Evolutionary conservation across 2,888 invertebrate species (phyloP).

Genomic region (Plemyria rubiginata): DNA sequence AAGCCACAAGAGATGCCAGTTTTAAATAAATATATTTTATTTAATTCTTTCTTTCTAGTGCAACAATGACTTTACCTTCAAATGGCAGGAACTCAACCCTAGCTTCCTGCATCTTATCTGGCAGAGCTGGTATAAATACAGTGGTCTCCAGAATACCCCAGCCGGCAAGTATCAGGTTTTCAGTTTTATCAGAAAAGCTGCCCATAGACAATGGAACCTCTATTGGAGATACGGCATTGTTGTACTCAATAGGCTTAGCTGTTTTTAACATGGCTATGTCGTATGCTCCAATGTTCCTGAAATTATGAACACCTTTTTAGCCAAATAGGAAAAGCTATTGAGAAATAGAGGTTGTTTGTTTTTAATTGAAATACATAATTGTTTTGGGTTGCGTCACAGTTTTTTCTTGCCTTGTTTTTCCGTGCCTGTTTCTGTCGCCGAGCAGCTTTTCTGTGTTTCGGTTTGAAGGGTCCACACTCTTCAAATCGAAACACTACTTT

Average conservation of each 20-base stretch:
- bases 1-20: not conserved
- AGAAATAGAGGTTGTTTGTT: not conserved
- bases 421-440: too few relatives aligned
- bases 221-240: constrained; percentile 71
- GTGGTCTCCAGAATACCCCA: constrained; percentile 80
- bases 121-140: constrained; percentile 65
- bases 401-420: too few relatives aligned
- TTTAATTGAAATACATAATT: too few relatives aligned
- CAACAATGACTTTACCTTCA: constrained; percentile 53
- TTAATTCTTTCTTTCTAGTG: too few relatives aligned
- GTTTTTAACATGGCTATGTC: constrained; percentile 83
- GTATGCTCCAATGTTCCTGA: constrained; percentile 74
- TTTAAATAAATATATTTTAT: too few relatives aligned
- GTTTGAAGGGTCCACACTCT: too few relatives aligned
- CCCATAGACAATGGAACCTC: constrained; percentile 58
- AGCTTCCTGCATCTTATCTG: constrained; percentile 75
- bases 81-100: constrained; percentile 67
- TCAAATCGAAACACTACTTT: too few relatives aligned
- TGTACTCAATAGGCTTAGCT: constrained; percentile 58
- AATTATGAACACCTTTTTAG: constrained; percentile 14
- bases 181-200: constrained; percentile 31
- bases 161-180: constrained; percentile 68
- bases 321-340: not conserved
- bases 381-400: too few relatives aligned
- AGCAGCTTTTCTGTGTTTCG: too few relatives aligned